Evolutionary conservation across 2,113 vertebrate species (phyloP).

Genomic region (Pholis gunnellus): DNA sequence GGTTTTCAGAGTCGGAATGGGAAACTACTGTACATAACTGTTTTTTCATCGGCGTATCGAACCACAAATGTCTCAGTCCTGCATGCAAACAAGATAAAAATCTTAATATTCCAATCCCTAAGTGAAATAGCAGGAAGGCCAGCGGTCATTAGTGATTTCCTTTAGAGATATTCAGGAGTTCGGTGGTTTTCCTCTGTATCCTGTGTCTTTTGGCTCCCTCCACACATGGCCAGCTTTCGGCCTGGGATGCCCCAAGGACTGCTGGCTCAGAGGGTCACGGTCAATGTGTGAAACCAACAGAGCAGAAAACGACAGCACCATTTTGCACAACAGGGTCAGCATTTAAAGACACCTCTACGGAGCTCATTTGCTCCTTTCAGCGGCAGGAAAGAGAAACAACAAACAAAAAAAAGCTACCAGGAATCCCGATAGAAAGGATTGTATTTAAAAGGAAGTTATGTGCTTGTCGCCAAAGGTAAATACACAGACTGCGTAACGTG

Average conservation of each 20-base stretch:
- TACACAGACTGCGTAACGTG: background rate
- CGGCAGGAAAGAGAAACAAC: background rate
- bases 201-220: conserved; percentile 11
- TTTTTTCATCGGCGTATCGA: conserved; percentile 9
- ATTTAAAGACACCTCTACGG: conserved; percentile 39
- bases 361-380: background rate
- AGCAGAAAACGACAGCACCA: conserved; percentile 63
- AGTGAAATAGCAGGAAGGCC: conserved; percentile 24
- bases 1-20: background rate
- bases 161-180: conserved; percentile 16
- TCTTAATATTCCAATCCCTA: background rate
- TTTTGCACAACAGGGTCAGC: conserved; percentile 47
- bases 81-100: conserved; percentile 14
- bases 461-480: background rate
- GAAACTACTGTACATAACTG: background rate
- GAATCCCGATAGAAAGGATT: background rate
- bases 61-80: background rate
- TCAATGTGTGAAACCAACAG: conserved; percentile 70
- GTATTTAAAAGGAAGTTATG: background rate
- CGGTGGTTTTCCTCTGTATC: conserved; percentile 40
- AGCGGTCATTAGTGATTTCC: conserved; percentile 32
- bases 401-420: background rate
- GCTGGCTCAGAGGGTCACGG: conserved; percentile 60
- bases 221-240: conserved; percentile 39
- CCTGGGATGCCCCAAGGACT: conserved; percentile 37